Conservation (phyloP, 1,140 invertebrate species). For the Samia ricini region DNA sequence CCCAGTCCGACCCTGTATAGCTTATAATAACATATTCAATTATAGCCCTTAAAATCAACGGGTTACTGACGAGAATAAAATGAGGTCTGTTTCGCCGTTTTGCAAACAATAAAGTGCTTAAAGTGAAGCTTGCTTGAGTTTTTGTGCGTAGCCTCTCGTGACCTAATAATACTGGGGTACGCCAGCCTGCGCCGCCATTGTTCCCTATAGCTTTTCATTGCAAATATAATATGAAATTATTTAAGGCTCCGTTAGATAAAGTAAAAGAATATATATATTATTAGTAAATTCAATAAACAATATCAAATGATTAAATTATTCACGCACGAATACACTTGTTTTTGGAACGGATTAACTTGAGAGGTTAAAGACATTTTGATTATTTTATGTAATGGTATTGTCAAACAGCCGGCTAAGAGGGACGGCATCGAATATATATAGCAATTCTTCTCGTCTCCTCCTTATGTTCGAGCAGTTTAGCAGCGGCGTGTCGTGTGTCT, state of each 20-base stretch:
- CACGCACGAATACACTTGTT: too few relatives aligned
- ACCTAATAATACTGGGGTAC: slow-evolving; percentile 14
- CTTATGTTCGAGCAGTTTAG: too few relatives aligned
- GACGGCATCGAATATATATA: too few relatives aligned
- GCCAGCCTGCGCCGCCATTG: neutral
- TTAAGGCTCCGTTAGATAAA: neutral
- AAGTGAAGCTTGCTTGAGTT: slow-evolving; percentile 3
- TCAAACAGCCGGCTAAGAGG: too few relatives aligned
- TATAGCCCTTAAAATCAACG: neutral
- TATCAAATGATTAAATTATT: too few relatives aligned
- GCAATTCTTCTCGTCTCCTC: too few relatives aligned
- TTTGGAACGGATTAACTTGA: too few relatives aligned
- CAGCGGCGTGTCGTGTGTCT: too few relatives aligned
- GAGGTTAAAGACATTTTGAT: too few relatives aligned
- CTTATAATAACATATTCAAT: neutral
- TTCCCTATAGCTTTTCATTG: neutral
- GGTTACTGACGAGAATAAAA: neutral
- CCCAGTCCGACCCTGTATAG: too few relatives aligned
- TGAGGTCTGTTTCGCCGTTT: neutral
- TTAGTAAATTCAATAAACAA: neutral
- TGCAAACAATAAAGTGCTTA: slow-evolving; percentile 1
- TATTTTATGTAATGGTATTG: too few relatives aligned
- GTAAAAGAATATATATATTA: neutral
- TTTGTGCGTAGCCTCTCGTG: slow-evolving; percentile 15
- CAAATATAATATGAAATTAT: neutral